Evolutionary conservation across 2,113 vertebrate species (phyloP).

Genomic region (Columbina picui): DNA sequence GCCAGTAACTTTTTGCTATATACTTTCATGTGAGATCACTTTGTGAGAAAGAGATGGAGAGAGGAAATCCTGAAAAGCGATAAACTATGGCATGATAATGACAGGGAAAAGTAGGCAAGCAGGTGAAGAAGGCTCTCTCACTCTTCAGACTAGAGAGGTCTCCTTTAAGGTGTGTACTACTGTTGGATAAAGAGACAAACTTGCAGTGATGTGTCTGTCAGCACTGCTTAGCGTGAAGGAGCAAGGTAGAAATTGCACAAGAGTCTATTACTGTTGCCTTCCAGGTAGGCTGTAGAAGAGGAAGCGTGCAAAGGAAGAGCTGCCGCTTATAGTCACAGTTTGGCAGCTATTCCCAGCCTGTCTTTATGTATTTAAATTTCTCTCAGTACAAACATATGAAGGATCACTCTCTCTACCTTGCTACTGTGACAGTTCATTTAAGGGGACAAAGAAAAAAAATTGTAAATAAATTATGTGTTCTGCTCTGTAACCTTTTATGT

Average conservation of each 20-base stretch:
- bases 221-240: conserved; percentile 7
- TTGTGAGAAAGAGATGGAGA: not conserved
- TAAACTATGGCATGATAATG: not conserved
- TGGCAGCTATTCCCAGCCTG: conserved; percentile 39
- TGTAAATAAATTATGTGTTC: not conserved
- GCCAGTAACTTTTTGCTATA: not conserved
- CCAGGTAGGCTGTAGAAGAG: not conserved
- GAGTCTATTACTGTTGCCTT: conserved; percentile 28
- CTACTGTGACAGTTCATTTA: conserved; percentile 60
- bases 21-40: not conserved
- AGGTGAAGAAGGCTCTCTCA: not conserved
- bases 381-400: conserved; percentile 61
- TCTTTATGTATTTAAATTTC: conserved; percentile 58
- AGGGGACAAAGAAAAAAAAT: conserved; percentile 44
- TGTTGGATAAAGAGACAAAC: conserved; percentile 54
- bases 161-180: not conserved
- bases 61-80: not conserved
- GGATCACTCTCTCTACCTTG: conserved; percentile 36
- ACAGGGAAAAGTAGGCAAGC: not conserved
- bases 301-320: not conserved
- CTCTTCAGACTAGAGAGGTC: conserved; percentile 7
- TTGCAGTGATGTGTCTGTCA: conserved; percentile 47
- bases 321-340: conserved; percentile 51
- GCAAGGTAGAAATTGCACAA: conserved; percentile 1
- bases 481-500: not conserved